These are phyloP conservation scores for Halictus quadricinctus DNA, from an alignment of 2,888 invertebrate genomes.

Conservation along the genomic window DNA sequence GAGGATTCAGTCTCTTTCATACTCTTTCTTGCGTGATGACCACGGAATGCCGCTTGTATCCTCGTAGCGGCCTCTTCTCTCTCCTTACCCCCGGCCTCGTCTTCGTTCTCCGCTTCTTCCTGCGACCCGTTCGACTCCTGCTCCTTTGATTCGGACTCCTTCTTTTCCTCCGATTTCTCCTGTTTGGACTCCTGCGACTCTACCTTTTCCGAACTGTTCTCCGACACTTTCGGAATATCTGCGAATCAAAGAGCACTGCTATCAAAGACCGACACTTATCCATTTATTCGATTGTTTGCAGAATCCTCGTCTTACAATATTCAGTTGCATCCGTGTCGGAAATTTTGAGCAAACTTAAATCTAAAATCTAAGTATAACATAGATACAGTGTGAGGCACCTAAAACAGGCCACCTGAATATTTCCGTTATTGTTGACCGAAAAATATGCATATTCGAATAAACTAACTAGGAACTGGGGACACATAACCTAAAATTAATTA, in stretches of 20 bases:
- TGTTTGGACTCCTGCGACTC: slow-evolving; percentile 45
- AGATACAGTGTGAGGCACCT: no score
- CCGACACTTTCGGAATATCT: slow-evolving; percentile 53
- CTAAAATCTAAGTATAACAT: no score
- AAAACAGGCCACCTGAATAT: no score
- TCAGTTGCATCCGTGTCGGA: neutral
- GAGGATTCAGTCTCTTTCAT: slow-evolving; percentile 89
- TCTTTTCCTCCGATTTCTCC: slow-evolving; percentile 41
- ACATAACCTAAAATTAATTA: no score
- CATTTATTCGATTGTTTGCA: neutral
- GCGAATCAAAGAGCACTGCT: neutral
- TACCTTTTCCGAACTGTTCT: slow-evolving; percentile 35
- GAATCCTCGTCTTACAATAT: neutral
- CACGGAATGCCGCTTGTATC: slow-evolving; percentile 94
- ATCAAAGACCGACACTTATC: neutral
- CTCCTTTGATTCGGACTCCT: slow-evolving; percentile 46
- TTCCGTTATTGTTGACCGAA: no score
- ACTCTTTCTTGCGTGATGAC: slow-evolving; percentile 90
- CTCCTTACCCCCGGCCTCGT: slow-evolving; percentile 81
- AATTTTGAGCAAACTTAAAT: neutral
- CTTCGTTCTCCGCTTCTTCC: slow-evolving; percentile 59
- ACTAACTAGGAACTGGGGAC: no score
- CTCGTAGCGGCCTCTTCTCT: slow-evolving; percentile 89
- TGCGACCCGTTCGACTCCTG: slow-evolving; percentile 55
- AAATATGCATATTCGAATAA: no score